Evolutionary conservation across 2,113 vertebrate genomes (phyloP).

Genomic region (Neotoma lepida): DNA sequence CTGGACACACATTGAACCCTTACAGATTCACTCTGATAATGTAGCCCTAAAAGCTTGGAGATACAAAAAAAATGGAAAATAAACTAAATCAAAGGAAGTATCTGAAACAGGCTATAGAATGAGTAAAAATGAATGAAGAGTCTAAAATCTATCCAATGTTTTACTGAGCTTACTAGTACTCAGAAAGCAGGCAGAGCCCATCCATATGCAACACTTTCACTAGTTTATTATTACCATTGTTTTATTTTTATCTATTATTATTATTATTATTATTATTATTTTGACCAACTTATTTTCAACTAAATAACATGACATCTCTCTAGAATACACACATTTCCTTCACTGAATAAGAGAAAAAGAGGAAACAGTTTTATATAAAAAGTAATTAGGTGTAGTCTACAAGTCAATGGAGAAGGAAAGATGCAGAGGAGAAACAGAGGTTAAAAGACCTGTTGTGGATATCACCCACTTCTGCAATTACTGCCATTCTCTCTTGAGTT

Average conservation of each 20-base stretch:
- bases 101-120: not conserved
- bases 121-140: not conserved
- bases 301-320: not conserved
- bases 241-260: not conserved
- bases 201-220: not conserved
- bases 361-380: slow-evolving; percentile 61
- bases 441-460: not conserved
- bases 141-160: not conserved
- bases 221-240: not conserved
- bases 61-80: not conserved
- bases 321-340: not conserved
- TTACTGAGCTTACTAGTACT: slow-evolving; percentile 7
- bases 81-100: slow-evolving; percentile 45
- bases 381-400: not conserved
- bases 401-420: not conserved
- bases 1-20: not conserved
- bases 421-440: not conserved
- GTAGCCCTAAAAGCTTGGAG: not conserved
- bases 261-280: not conserved
- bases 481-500: not conserved
- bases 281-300: not conserved
- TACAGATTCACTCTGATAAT: not conserved
- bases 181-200: not conserved
- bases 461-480: not conserved
- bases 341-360: not conserved